Percentiles rank a stretch among this genome's conserved stretches.
These are phyloP conservation scores for Pterostichus madidus DNA, from an alignment of 2,888 invertebrate genomes.

Conservation along the genomic window DNA sequence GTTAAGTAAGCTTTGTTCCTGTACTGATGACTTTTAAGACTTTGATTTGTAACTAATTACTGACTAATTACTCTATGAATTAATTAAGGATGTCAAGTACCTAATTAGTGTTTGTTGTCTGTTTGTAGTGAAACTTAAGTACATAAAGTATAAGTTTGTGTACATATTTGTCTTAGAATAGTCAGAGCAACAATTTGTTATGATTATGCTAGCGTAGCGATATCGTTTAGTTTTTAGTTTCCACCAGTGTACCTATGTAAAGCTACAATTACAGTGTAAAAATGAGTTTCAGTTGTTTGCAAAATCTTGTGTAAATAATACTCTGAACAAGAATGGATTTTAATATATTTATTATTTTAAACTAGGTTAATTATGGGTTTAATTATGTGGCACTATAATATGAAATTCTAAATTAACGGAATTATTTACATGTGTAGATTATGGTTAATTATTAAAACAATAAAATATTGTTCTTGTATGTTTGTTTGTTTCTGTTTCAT, in stretches of 20 bases:
- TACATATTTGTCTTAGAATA: slow-evolving; percentile 33
- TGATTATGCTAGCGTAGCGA: not conserved
- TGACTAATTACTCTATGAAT: slow-evolving; percentile 21
- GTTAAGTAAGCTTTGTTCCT: slow-evolving; percentile 50
- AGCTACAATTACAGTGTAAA: slow-evolving; percentile 44
- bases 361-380: slow-evolving; percentile 20
- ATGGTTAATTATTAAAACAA: slow-evolving; percentile 49
- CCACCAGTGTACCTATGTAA: slow-evolving; percentile 46
- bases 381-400: not conserved
- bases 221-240: not conserved
- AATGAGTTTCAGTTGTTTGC: slow-evolving; percentile 33
- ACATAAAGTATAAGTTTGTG: slow-evolving; percentile 26
- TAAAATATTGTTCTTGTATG: slow-evolving; percentile 51
- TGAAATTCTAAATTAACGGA: slow-evolving; percentile 25
- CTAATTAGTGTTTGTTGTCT: slow-evolving; percentile 61
- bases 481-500: not conserved
- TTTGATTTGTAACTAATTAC: slow-evolving; percentile 50
- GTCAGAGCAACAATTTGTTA: slow-evolving; percentile 22
- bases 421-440: slow-evolving; percentile 56
- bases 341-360: slow-evolving; percentile 42
- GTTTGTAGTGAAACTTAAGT: slow-evolving; percentile 50
- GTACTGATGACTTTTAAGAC: slow-evolving; percentile 53
- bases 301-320: slow-evolving; percentile 1
- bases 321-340: slow-evolving; percentile 8
- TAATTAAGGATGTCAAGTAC: slow-evolving; percentile 57